These are phyloP conservation scores for Sula dactylatra DNA, from an alignment of 2,113 vertebrate species.

Conservation along the genomic window DNA sequence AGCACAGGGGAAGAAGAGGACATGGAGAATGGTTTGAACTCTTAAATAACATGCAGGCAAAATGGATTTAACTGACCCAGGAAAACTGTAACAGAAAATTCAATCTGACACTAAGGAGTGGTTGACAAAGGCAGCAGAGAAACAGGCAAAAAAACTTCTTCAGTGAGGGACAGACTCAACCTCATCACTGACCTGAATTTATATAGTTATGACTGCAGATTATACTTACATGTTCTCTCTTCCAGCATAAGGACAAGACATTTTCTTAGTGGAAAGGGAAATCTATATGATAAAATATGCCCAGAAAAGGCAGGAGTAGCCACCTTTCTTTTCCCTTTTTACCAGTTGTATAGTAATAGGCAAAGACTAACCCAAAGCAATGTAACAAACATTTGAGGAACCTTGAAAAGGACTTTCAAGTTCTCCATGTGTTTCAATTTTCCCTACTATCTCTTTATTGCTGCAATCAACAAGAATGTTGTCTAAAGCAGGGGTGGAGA, in stretches of 20 bases:
- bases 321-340: not conserved
- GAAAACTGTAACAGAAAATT: not conserved
- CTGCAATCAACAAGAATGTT: not conserved
- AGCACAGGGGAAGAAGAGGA: not conserved
- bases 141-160: not conserved
- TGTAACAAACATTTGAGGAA: not conserved
- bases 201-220: not conserved
- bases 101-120: not conserved
- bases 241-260: not conserved
- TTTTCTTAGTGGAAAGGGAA: not conserved
- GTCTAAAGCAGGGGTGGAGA: not conserved
- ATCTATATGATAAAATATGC: not conserved
- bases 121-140: not conserved
- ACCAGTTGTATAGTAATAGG: not conserved
- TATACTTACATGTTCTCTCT: not conserved
- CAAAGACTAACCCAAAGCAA: not conserved
- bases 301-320: not conserved
- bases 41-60: not conserved
- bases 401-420: not conserved
- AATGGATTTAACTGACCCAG: not conserved
- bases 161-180: not conserved
- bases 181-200: not conserved
- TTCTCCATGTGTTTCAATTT: not conserved
- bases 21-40: not conserved
- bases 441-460: not conserved